Evolutionary conservation across 2,113 vertebrate species (phyloP), one percentile per base, ranked within the genome.

Genomic region (Malurus melanocephalus): DNA sequence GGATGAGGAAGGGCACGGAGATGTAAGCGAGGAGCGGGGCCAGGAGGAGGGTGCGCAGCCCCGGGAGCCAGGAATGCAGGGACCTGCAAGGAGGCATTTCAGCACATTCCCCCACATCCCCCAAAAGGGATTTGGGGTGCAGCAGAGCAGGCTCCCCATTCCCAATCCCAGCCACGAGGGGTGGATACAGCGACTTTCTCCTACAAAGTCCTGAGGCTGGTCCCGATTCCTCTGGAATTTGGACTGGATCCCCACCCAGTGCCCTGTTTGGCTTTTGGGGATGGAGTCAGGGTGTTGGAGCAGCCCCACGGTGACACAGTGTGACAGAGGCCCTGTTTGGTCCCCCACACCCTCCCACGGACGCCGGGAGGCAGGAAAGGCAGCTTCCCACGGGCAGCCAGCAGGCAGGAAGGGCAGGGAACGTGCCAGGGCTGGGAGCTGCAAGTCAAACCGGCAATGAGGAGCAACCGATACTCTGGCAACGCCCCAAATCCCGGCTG

Each of bases 1-100:
- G 91, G 82, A 97, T 12, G 64, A 96, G 67, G 84, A 98, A 72
- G 28, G 97, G 96, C 80, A 97, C 22, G 14, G 96, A 91, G 26
- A 85, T 7, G 72, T 97, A 98, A 74, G 78, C 15, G 67, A 96
- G 42, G n/a, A 96, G 89, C 13, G 87, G 56, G 40, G 56, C 17
- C 40, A 96, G 87, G 6, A 96, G 79, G 49, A 96, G 77, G 8
- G 46, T 68, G 57, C 80, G 21, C 2, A 97, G 92, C 15, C 24
- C 4, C 4, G 76, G 76, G 6, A 81, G 26, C 92, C 84, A 85
- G 24, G 27, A 16, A 51, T 13, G 87, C 16, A 59, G 2, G 33
- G 45, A 35, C 81, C 97, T 97, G 92, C 13, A 48, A 85, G 75
- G 3, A 93, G 8, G 20, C 30, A 7, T 13, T 3, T 87, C 2